Percentiles rank a stretch among this genome's conserved stretches.
Evolutionary conservation across 2,113 vertebrate species (phyloP).

Genomic region (Phyllostomus hastatus): DNA sequence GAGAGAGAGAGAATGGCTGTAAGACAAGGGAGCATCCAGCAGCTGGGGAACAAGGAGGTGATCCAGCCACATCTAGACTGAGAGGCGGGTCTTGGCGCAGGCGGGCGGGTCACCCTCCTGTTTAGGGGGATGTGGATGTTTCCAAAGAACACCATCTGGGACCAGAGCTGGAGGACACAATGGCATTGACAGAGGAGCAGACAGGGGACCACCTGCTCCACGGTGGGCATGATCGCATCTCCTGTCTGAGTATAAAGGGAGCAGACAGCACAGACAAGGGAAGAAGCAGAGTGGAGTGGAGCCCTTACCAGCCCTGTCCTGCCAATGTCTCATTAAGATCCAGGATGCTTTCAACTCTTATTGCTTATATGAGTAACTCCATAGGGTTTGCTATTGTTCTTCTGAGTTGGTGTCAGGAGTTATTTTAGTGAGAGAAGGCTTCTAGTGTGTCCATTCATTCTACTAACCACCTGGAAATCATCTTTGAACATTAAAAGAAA

Average conservation of each 20-base stretch:
- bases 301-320: not conserved
- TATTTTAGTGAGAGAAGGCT: not conserved
- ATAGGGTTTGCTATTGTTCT: not conserved
- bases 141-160: not conserved
- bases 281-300: no score
- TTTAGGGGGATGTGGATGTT: not conserved
- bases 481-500: not conserved
- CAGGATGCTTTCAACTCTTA: not conserved
- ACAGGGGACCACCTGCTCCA: not conserved
- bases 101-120: not conserved
- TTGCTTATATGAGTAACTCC: not conserved
- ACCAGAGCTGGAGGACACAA: not conserved
- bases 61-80: not conserved
- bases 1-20: not conserved
- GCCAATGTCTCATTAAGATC: not conserved
- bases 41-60: not conserved
- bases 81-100: not conserved
- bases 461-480: not conserved
- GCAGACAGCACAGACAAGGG: not conserved
- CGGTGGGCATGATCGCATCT: fast-evolving
- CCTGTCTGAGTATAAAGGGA: not conserved
- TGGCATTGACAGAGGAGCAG: not conserved
- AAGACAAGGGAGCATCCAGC: not conserved
- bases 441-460: not conserved
- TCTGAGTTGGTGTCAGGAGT: not conserved